Percentiles rank a stretch among this genome's conserved stretches.
Conservation (phyloP, 92 coral and sea anemone genomes). For the Anthopleura xanthogrammica region DNA sequence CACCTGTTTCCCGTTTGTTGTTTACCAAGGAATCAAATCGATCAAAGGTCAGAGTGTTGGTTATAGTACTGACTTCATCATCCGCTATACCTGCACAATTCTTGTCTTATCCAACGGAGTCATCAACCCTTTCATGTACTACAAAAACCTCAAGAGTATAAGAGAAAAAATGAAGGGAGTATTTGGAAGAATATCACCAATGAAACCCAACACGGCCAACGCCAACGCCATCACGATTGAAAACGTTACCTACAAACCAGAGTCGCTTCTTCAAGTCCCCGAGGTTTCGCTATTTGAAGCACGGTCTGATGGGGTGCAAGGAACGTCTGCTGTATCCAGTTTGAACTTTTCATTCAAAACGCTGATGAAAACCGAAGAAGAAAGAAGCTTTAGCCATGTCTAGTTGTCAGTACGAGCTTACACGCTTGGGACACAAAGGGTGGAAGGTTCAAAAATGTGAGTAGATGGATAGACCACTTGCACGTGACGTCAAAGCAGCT, state of each 20-base stretch:
- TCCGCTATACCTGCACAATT: not conserved
- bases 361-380: no score
- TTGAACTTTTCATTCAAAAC: no score
- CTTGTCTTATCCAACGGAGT: not conserved
- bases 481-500: no score
- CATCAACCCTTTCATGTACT: not conserved
- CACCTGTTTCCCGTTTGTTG: not conserved
- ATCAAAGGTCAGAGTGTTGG: not conserved
- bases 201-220: not conserved
- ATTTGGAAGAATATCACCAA: not conserved
- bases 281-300: not conserved
- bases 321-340: not conserved
- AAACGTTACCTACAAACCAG: not conserved
- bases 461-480: no score
- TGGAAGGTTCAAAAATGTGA: no score
- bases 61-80: conserved; percentile 7
- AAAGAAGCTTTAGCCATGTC: no score
- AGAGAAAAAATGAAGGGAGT: not conserved
- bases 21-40: conserved; percentile 4
- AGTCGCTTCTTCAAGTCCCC: not conserved
- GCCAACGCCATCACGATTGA: not conserved
- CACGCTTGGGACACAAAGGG: no score
- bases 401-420: no score
- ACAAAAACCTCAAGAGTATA: not conserved
- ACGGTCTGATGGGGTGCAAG: not conserved